Percentiles rank a stretch among this genome's conserved stretches.
Conservation (phyloP, 2,888 invertebrate genomes). For the Aleiodes leptofemur region DNA sequence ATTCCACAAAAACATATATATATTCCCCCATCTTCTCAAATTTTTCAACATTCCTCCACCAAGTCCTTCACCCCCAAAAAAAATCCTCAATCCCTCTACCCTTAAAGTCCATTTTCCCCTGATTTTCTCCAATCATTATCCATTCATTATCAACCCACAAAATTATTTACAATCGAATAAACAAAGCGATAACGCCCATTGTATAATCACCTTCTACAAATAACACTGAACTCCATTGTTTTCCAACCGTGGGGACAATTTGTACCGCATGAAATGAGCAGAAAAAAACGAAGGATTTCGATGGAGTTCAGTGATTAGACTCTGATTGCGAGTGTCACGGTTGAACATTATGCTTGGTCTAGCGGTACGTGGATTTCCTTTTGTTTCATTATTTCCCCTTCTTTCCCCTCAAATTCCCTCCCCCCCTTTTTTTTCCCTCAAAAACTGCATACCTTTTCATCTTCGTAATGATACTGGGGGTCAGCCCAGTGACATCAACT, state of each 20-base stretch:
- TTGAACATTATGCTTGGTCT: constrained; percentile 59
- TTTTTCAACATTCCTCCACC: no score
- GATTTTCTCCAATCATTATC: no score
- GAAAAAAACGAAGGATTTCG: constrained; percentile 51
- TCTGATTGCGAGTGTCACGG: constrained; percentile 61
- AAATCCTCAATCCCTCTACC: no score
- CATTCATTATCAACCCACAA: no score
- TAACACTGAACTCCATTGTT: constrained; percentile 48
- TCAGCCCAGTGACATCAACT: constrained; percentile 14
- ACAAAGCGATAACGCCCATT: neutral
- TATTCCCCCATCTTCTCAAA: no score
- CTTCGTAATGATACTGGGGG: constrained; percentile 16
- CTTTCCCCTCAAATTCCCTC: neutral
- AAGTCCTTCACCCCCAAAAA: no score
- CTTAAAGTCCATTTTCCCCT: no score
- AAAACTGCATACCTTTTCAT: constrained; percentile 14
- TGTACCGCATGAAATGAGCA: constrained; percentile 61
- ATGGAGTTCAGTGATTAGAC: constrained; percentile 63
- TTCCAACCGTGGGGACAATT: constrained; percentile 56
- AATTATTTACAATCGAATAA: neutral
- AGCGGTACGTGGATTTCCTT: constrained; percentile 34
- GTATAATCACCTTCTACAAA: constrained; percentile 7
- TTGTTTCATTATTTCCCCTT: constrained; percentile 28
- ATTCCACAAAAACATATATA: no score
- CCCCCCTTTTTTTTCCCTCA: neutral